Evolutionary conservation across 2,797 vertebrate genomes (phyloP), one percentile per base, ranked within the genome.

Genomic region (Cheirogaleus major): DNA sequence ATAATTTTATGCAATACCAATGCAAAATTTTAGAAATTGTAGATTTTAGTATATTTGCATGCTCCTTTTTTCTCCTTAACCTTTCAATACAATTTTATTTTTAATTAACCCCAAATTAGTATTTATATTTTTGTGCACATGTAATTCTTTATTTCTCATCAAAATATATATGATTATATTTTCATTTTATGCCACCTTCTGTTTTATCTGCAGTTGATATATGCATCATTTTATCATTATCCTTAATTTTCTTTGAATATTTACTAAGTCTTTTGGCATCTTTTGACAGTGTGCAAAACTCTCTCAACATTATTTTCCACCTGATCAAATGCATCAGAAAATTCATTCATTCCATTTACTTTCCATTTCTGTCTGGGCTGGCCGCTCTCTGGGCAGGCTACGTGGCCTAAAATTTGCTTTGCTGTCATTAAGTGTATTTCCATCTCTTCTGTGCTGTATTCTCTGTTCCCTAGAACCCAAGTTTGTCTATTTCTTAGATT

Each of bases 171-270:
- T n/a, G 12, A 59, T 69, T 55, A 43, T 79, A 43, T 57, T 82
- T 81, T 50, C 32, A 79, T 57, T 59, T 83, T 52, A 63, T 70
- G 15, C 27, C 18, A 55, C 0, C 27, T 87, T 85, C 81, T 55
- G 6, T 27, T 94, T 79, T 75, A 27, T 48, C 45, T 80, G 35
- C 17, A 52, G 27, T 80, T 90, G 17, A 50, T 57, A 63, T 27
- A 1, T 15, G 8, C 3, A 35, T 87, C 6, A 48, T 55, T 80
- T 86, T 67, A 5, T 70, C 20, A 20, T 79, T 76, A 61, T 35
- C 59, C 61, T 76, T 32, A 61, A n/a, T 89, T 96, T 25, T 41
- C 69, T 92, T 82, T 20, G 11, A 88, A 65, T 92, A 69, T 80
- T 65, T 50, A 27, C 23, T 86, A 17, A 7, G n/a, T 61, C 14